Conservation (phyloP, 2,113 vertebrate genomes). For the Paramormyrops kingsleyae region DNA sequence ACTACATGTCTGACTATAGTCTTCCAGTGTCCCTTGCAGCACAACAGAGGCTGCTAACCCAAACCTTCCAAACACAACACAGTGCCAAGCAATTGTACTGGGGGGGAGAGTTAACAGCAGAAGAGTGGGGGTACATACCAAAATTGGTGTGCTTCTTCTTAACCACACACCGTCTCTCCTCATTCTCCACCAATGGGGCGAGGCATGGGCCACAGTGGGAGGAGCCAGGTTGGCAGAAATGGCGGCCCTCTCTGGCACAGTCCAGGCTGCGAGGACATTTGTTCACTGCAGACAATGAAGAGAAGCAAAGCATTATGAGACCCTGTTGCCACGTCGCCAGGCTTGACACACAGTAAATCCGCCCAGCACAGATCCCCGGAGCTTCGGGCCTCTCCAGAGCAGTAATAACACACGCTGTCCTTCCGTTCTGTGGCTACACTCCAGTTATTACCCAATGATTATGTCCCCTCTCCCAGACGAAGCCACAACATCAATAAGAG, state of each 20-base stretch:
- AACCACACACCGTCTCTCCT: slow-evolving; percentile 57
- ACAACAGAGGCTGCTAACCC: background rate
- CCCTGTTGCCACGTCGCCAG: background rate
- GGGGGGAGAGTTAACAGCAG: background rate
- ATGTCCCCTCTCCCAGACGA: background rate
- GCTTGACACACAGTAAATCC: background rate
- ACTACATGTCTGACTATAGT: background rate
- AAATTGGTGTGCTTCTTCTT: slow-evolving; percentile 38
- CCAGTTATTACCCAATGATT: background rate
- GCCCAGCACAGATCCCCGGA: background rate
- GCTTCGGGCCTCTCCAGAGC: background rate
- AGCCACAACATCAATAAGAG: background rate
- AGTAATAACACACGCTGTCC: background rate
- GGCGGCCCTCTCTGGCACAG: slow-evolving; percentile 69
- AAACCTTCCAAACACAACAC: background rate
- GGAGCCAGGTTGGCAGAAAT: slow-evolving; percentile 62
- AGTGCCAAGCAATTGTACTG: too few species aligned
- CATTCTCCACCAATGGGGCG: slow-evolving; percentile 64
- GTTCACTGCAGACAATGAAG: slow-evolving; percentile 42
- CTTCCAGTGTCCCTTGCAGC: background rate
- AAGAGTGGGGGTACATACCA: slow-evolving; percentile 24
- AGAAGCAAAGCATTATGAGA: background rate
- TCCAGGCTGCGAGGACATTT: slow-evolving; percentile 74
- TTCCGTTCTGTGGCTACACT: background rate
- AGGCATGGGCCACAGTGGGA: slow-evolving; percentile 75